Percentiles rank a stretch among this genome's conserved stretches.
phyloP scores from a whole-genome alignment of 2,888 invertebrate species.

The Diarsia mendica region DNA sequence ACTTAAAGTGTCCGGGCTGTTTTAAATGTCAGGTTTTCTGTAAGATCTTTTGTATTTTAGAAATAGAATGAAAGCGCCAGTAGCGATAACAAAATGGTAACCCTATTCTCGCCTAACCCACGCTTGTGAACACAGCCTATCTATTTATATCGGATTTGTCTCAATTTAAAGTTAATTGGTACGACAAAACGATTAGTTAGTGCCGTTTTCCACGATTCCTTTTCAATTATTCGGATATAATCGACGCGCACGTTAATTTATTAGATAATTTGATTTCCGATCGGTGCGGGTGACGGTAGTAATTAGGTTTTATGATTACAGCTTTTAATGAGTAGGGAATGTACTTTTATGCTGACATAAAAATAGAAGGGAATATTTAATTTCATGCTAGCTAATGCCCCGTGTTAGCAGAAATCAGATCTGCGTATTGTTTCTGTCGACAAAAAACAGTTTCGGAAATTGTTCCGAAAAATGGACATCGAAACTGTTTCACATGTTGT shows the following conservation, averaged over 20 bases:
- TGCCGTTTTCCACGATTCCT: conserved; percentile 73
- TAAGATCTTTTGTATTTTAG: not conserved
- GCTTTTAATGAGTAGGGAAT: conserved; percentile 49
- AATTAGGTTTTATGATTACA: conserved; percentile 70
- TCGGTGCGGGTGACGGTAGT: conserved; percentile 65
- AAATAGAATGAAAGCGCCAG: not conserved
- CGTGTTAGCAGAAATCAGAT: not conserved
- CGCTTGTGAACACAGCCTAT: conserved; percentile 46
- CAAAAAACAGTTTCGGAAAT: not conserved
- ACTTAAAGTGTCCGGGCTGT: not conserved
- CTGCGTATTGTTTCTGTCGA: not conserved
- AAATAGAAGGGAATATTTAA: not conserved
- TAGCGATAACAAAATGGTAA: not conserved
- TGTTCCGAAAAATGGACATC: not conserved
- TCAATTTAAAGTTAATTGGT: conserved; percentile 80
- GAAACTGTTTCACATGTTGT: not conserved
- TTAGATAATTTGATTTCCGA: conserved; percentile 83
- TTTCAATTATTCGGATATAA: conserved; percentile 75
- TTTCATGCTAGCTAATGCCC: too few relatives aligned
- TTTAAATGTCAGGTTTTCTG: not conserved
- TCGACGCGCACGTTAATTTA: conserved; percentile 77
- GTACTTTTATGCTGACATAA: conserved; percentile 38
- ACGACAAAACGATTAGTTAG: conserved; percentile 81
- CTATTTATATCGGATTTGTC: conserved; percentile 76
- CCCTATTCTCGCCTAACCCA: conserved; percentile 27